Evolutionary conservation across 2,113 vertebrate species (phyloP), one percentile per base, ranked within the genome.

Genomic region (Syngnathus typhle): DNA sequence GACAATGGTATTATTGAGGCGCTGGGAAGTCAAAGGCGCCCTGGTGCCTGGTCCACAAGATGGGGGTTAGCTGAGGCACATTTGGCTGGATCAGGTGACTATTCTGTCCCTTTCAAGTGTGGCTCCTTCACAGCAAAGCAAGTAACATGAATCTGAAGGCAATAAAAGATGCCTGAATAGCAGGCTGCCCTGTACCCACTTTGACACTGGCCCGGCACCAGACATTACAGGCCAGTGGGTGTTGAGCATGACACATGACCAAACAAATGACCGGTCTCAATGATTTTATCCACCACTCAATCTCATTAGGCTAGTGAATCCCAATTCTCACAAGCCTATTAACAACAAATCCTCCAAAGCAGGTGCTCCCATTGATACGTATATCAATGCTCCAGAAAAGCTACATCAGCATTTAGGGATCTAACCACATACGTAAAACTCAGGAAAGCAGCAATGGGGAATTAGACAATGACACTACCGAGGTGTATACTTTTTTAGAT

Each of bases 1-100:
- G 81, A 88, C 88, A 90, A 89, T 87, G 82, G 88, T 72, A 89
- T 88, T 87, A 88, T 88, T 90, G 89, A 90, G 86, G 83, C 77
- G 81, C 83, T 74, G 21, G 84, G 77, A 83, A 85, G 76, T 86
- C 76, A 80, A 80, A 84, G 89, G 86, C 88, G 87, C 89, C 89
- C 84, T 69, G 77, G 65, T 85, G 87, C 85, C 89, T 89, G 83
- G 84, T 77, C 73, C 65, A 75, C 72, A 68, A 74, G 77, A 77
- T 72, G 23, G 74, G 69, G 79, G 84, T 82, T 76, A 88, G 81
- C 80, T 9, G 76, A 87, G 86, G 82, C 85, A 84, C 80, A 79
- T 82, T 85, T 80, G 73, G 76, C 74, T 71, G 84, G 87, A 88
- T 90, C 88, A 82, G 84, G 83, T 91, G 86, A 88, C 86, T 7